Base-by-base conservation (phyloP, 2,113 vertebrate genomes). In the Phycodurus eques region DNA sequence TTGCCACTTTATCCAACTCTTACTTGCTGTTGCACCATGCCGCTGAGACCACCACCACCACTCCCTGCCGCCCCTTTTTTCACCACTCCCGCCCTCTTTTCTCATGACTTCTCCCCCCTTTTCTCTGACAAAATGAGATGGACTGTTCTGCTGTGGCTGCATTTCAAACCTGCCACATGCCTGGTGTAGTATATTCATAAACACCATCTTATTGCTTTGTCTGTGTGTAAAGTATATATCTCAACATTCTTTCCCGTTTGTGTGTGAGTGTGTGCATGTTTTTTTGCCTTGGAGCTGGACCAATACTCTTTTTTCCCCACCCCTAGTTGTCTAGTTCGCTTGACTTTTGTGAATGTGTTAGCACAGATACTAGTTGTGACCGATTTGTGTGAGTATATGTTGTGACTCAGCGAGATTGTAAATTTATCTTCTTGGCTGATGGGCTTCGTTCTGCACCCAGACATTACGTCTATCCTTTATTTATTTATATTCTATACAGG, bases 61-160 rank as follows among this genome's bases (percentile, higher is more conserved):
- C 49, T 19, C 67, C 12, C 33, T 66, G 49, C 79, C 59, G 12
- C 14, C 71, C 20, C 17, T n/a, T n/a, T 20, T 35, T 9, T 39
- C 33, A 22, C 19, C 8, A 51, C 70, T 39, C 12, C 47, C 72
- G 53, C 77, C 59, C 46, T 39, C 60, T 74, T 78, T 84, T 87
- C 83, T 85, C 22, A 80, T 85, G 86, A 79, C 85, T 87, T 79
- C 80, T 70, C 67, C 79, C 76, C 74, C 83, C 64, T 83, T 84
- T 73, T 85, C 71, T 80, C 71, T 71, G 71, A 66, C 78, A 70
- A 85, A 84, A 87, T 81, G 68, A 80, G 82, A 86, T 85, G 79
- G 80, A 68, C 73, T 73, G 57, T 84, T 88, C 79, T 87, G 86
- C 85, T 88, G 77, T 70, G 60, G 35, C 78, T 83, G 87, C 86